Base-by-base conservation (phyloP, 2,797 vertebrate genomes). In the Parambassis ranga region DNA sequence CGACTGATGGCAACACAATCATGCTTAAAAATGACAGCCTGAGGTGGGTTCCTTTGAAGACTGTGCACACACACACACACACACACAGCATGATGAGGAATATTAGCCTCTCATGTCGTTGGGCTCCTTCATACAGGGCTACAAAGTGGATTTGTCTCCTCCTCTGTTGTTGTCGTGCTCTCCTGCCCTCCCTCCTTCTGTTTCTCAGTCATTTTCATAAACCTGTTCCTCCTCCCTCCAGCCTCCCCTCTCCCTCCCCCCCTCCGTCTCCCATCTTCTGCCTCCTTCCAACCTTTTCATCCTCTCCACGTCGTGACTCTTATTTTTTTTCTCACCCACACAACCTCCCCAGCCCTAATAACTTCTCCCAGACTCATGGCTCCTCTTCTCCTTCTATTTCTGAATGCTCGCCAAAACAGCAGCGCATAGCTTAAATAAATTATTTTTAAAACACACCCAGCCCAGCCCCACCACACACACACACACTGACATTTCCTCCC, bases 1-100 rank as follows among this genome's bases (percentile, higher is more conserved):
- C 58, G 51, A 10, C 18, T 43, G 51, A 57, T 18, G 9, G 18
- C 6, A 53, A 81, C 43, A 55, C 43, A 49, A 48, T 69, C 48
- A 58, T 1, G 7, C 31, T 46, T 56, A 73, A 71, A 67, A 33
- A 63, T 20, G 49, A 72, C 39, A 72, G 66, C 75, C 65, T 31
- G 41, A 60, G 68, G 71, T 41, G 28, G 19, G 16, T 32, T 62
- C 39, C 42, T 77, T 57, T 87, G 65, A 83, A 65, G 46, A 23
- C 30, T 61, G 28, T 36, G 48, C 53, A 1, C 62, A 43, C 55
- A 58, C 27, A 55, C 42, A 38, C 14, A 52, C 32, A 26, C 49
- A 37, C 30, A 39, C 26, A 52, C 20, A 52, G 41, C n/a, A 18
- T 31, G 36, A 71, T 65, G 58, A 61, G 18, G 32, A 63, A 24